These are phyloP conservation scores for Hipparchia semele DNA, from an alignment of 2,888 invertebrate genomes.

Conservation along the genomic window DNA sequence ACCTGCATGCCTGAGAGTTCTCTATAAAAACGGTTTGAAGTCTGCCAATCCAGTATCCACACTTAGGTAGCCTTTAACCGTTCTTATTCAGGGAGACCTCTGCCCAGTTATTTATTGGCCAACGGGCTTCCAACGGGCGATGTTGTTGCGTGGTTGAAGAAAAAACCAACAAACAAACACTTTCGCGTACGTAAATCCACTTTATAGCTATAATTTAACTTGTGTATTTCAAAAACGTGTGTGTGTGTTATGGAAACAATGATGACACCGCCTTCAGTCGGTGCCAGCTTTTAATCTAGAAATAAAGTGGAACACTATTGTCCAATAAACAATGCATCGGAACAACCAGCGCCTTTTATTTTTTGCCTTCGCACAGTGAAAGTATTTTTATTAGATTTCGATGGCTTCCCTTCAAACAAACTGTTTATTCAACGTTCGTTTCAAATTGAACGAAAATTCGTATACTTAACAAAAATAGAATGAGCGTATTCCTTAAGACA, in stretches of 20 bases:
- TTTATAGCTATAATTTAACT: neutral
- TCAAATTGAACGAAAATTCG: neutral
- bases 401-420: neutral
- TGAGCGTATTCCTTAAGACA: slow-evolving; percentile 1
- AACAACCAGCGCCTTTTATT: neutral
- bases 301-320: slow-evolving; percentile 10
- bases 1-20: too few relatives aligned
- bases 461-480: neutral
- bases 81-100: too few relatives aligned
- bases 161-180: too few relatives aligned
- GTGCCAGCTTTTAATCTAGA: slow-evolving; percentile 13
- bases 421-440: neutral
- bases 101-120: too few relatives aligned
- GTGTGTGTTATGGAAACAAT: slow-evolving; percentile 20
- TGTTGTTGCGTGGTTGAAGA: too few relatives aligned
- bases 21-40: too few relatives aligned
- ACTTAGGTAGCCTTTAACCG: too few relatives aligned
- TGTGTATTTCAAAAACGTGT: too few relatives aligned
- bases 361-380: neutral
- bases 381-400: slow-evolving; percentile 9
- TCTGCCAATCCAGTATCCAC: too few relatives aligned
- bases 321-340: slow-evolving; percentile 15
- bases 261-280: slow-evolving; percentile 11
- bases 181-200: too few relatives aligned
- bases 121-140: too few relatives aligned